Conservation (phyloP, 2,797 vertebrate genomes). For the Poeciliopsis paucimaculata region DNA sequence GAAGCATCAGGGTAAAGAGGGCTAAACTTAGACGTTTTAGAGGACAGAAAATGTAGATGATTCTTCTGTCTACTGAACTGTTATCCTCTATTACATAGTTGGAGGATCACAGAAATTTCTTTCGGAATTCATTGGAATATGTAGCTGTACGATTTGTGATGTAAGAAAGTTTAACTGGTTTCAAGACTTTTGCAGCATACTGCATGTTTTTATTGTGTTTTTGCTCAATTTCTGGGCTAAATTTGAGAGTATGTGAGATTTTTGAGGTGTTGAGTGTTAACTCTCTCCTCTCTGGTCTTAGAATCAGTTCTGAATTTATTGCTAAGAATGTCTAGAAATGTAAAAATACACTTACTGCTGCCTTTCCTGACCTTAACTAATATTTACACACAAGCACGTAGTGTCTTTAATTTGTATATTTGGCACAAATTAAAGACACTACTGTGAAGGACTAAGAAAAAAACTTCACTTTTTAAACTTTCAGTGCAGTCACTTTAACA, state of each 20-base stretch:
- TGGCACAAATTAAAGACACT: background rate
- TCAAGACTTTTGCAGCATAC: background rate
- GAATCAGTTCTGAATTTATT: background rate
- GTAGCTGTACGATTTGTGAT: background rate
- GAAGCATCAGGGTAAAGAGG: background rate
- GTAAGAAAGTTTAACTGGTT: background rate
- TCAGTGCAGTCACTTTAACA: background rate
- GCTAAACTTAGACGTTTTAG: background rate
- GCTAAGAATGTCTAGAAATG: background rate
- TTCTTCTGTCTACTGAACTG: background rate
- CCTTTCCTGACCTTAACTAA: background rate
- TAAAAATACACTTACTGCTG: background rate
- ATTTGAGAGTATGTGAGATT: background rate
- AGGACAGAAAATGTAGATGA: background rate
- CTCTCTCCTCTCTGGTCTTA: background rate
- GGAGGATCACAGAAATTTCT: background rate
- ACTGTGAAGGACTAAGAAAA: background rate
- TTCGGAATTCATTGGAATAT: background rate
- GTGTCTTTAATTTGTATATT: background rate
- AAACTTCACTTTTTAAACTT: background rate
- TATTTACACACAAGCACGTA: background rate
- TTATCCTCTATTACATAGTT: background rate
- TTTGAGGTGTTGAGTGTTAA: background rate
- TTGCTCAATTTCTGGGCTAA: background rate
- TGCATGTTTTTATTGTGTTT: background rate